Evolutionary conservation across 1,140 invertebrate genomes (phyloP).

Genomic region (Wasmannia auropunctata): DNA sequence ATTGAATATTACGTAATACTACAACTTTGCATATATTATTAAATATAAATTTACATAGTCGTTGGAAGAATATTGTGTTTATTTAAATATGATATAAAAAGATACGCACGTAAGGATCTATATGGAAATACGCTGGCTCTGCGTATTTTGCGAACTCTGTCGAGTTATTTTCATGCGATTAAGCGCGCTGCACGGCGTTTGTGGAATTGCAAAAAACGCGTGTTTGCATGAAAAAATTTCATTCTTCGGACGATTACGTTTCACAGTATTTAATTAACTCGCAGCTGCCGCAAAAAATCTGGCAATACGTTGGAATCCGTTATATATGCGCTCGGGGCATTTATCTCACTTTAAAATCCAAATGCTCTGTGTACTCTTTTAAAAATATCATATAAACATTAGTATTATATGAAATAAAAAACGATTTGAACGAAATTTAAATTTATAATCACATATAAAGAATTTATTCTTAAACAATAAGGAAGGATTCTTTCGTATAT

Average conservation of each 20-base stretch:
- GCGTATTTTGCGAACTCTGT: neutral
- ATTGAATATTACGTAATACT: neutral
- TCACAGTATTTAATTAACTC: neutral
- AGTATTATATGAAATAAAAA: neutral
- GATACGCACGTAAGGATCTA: neutral
- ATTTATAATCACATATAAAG: neutral
- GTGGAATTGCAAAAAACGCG: neutral
- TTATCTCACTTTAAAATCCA: neutral
- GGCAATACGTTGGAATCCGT: neutral
- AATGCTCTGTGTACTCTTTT: neutral
- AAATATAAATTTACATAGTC: neutral
- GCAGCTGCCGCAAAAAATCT: neutral
- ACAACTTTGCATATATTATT: neutral
- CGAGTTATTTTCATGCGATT: conserved; percentile 1
- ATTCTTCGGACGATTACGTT: neutral
- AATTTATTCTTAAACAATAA: neutral
- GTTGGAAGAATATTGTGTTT: neutral
- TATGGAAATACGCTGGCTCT: neutral
- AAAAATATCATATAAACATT: neutral
- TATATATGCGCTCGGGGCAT: neutral
- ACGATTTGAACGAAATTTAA: neutral
- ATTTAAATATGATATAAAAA: neutral
- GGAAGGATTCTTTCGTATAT: neutral
- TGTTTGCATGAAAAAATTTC: neutral
- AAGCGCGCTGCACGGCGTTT: neutral